These are phyloP conservation scores for Nibea coibor DNA, from an alignment of 2,113 vertebrate genomes.

Conservation along the genomic window DNA sequence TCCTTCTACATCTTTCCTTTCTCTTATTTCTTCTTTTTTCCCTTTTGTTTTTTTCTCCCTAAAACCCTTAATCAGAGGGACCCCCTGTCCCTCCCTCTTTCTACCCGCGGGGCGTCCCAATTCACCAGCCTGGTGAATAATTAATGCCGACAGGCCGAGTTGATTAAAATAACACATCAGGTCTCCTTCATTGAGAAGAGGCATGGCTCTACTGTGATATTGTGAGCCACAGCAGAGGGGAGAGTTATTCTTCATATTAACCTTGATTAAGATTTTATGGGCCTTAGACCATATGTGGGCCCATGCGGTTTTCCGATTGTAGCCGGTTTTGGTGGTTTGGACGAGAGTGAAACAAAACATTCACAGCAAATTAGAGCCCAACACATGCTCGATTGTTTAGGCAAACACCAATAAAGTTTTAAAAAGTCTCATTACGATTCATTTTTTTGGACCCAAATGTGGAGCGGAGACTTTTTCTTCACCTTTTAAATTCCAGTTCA, in stretches of 20 bases:
- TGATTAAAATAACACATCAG: slow-evolving; percentile 83
- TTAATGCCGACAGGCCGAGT: slow-evolving; percentile 78
- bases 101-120: slow-evolving; percentile 68
- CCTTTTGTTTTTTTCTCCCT: slow-evolving; percentile 9
- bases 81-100: slow-evolving; percentile 45
- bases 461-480: neutral
- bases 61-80: slow-evolving; percentile 64
- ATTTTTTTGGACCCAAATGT: neutral
- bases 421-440: neutral
- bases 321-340: slow-evolving; percentile 9
- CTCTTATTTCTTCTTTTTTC: slow-evolving; percentile 17
- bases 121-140: slow-evolving; percentile 82
- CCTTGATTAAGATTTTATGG: slow-evolving; percentile 62
- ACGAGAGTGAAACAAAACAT: neutral
- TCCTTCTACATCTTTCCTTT: slow-evolving; percentile 27
- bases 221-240: slow-evolving; percentile 37
- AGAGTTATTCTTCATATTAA: slow-evolving; percentile 62
- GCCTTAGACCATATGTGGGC: slow-evolving; percentile 2
- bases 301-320: slow-evolving; percentile 4
- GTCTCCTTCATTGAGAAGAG: slow-evolving; percentile 73
- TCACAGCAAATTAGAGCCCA: neutral
- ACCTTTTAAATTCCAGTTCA: neutral
- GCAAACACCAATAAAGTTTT: neutral
- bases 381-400: neutral
- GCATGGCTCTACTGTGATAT: slow-evolving; percentile 54